Base-by-base conservation (phyloP, 1,140 invertebrate genomes). In the Lethrus apterus region DNA sequence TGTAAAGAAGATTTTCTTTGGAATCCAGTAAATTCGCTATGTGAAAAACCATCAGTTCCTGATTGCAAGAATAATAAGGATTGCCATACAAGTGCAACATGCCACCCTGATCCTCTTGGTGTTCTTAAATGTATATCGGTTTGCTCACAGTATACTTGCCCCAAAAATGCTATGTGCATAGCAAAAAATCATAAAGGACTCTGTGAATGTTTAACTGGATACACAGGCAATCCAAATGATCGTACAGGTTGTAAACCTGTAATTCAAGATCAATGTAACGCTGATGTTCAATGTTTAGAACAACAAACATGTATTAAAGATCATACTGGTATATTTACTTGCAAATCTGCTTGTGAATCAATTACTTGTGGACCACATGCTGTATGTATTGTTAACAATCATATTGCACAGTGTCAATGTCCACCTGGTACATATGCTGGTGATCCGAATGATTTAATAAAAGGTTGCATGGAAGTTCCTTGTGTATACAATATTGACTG, bases 401-500 rank as follows among this genome's bases (percentile, higher is more conserved):
- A 93, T 61, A 82, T 82, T 3, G 83, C 86, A 0, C 83, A 88
- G 62, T 94, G 89, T 59, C 84, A 89, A 60, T 93, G 89, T 63
- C 89, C 89, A 4, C 79, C 80, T 3, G 89, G 89, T 10, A 76
- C 83, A 0, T 90, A 79, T 62, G 80, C 84, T 4, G 90, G 89
- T 1, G 80, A 93, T 72, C 87, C 89, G 0, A 81, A 84, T 58
- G 84, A 91, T 60, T 64, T 75, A 0, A 68, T 69, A 15, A 72
- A 75, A 49, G 87, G 87, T 14, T 92, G 89, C 58, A 74, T 79
- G 63, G 72, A 76, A 18, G 88, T 91, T 1, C 83, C 86, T 5
- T 91, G 88, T 61, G 83, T 91, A 18, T 88, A 87, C 57, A 90
- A 90, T 55, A 76, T 79, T 18, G 88, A 92, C 58, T 91, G 88